Percentiles rank a stretch among this genome's conserved stretches.
phyloP scores from a whole-genome alignment of 2,888 invertebrate species.

The Zonitis immaculata region DNA sequence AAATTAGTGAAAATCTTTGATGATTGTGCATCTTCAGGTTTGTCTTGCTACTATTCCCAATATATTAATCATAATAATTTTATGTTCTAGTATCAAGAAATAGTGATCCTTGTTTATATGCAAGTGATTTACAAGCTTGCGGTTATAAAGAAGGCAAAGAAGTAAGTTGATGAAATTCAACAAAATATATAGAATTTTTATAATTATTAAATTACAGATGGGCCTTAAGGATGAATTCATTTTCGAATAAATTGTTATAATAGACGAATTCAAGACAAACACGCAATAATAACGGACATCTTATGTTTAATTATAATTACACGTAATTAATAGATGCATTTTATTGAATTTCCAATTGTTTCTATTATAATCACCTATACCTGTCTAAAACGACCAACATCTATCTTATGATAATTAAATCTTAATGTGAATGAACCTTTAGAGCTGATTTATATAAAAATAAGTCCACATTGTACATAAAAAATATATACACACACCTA shows the following conservation, averaged over 20 bases:
- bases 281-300: neutral
- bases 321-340: neutral
- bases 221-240: neutral
- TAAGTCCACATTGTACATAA: too few relatives aligned
- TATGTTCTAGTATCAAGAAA: conserved; percentile 3
- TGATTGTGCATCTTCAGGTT: conserved; percentile 7
- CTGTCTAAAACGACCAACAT: too few relatives aligned
- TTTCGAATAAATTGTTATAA: neutral
- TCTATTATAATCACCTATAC: too few relatives aligned
- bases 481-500: too few relatives aligned
- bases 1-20: conserved; percentile 17
- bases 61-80: neutral
- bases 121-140: conserved; percentile 7
- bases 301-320: neutral
- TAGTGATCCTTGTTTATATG: conserved; percentile 11
- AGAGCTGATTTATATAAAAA: too few relatives aligned
- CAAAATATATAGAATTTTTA: neutral
- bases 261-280: neutral
- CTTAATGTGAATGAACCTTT: too few relatives aligned
- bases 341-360: neutral
- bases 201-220: neutral
- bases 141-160: conserved; percentile 8
- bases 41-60: neutral
- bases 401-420: too few relatives aligned
- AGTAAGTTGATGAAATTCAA: conserved; percentile 2